phyloP scores from a whole-genome alignment of 53 echinoderm and acorn worm genomes.

The Glandiceps talaboti region DNA sequence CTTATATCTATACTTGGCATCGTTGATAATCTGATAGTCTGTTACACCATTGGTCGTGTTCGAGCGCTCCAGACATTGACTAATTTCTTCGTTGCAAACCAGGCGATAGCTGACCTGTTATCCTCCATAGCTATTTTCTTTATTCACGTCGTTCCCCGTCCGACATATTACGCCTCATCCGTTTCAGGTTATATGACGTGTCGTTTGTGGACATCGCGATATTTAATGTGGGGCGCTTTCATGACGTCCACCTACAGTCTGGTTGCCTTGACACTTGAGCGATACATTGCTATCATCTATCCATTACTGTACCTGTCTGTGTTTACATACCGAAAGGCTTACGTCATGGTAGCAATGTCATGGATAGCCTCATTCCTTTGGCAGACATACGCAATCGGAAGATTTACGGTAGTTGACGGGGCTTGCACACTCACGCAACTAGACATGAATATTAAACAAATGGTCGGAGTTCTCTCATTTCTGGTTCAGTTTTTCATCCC shows the following conservation, averaged over 20 bases:
- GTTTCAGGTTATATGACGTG: neutral
- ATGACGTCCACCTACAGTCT: neutral
- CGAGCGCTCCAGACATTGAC: neutral
- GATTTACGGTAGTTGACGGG: neutral
- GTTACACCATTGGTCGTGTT: neutral
- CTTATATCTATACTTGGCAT: neutral
- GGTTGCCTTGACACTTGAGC: neutral
- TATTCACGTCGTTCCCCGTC: neutral
- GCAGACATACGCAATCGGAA: neutral
- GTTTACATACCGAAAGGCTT: neutral
- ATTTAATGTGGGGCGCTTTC: neutral
- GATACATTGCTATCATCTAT: neutral
- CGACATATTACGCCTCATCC: neutral
- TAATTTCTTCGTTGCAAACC: neutral
- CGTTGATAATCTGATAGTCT: neutral
- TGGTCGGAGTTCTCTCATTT: neutral
- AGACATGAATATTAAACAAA: neutral
- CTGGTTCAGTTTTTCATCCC: neutral
- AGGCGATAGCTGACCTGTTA: neutral
- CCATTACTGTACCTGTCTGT: neutral
- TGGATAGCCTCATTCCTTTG: neutral
- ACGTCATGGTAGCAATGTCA: neutral
- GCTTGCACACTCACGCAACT: neutral
- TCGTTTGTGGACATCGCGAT: neutral
- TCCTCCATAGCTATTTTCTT: neutral